Evolutionary conservation across 37 sponge, comb jelly and placozoan species (phyloP).

Genomic region (Haliclona indistincta): DNA sequence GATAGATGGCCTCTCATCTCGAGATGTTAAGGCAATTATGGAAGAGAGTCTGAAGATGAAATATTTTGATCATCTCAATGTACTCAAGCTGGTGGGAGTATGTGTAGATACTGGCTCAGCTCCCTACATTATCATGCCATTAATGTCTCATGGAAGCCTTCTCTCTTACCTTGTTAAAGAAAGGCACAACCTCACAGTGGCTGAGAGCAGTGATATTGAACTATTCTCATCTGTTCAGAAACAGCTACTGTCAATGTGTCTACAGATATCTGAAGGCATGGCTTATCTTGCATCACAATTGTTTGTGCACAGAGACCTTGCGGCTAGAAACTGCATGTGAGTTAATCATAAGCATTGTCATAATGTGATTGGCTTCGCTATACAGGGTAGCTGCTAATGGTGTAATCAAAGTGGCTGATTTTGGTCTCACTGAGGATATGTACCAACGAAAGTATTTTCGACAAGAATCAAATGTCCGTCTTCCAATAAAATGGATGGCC

Average conservation of each 20-base stretch:
- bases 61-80: conserved; percentile 18
- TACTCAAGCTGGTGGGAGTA: conserved; percentile 11
- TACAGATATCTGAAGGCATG: conserved; percentile 6
- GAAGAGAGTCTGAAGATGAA: conserved; percentile 28
- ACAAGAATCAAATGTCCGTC: background rate
- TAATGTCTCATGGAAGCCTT: conserved; percentile 20
- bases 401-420: conserved; percentile 14
- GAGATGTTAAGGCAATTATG: background rate
- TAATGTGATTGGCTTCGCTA: too few relatives aligned
- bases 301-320: background rate
- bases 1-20: too few relatives aligned
- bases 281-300: background rate
- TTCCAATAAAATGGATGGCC: conserved; percentile 29
- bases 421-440: conserved; percentile 14
- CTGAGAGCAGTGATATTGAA: background rate
- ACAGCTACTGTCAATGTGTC: conserved; percentile 1
- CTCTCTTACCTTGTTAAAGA: conserved; percentile 12
- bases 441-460: conserved; percentile 16
- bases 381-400: conserved; percentile 5
- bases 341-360: too few relatives aligned
- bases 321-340: conserved; percentile 2
- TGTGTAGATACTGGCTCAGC: conserved; percentile 5
- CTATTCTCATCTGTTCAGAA: background rate
- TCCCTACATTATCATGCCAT: conserved; percentile 28
- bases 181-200: background rate